These are phyloP conservation scores for Pangasius mekongensis DNA, from an alignment of 2,797 vertebrate genomes.

Conservation along the genomic window DNA sequence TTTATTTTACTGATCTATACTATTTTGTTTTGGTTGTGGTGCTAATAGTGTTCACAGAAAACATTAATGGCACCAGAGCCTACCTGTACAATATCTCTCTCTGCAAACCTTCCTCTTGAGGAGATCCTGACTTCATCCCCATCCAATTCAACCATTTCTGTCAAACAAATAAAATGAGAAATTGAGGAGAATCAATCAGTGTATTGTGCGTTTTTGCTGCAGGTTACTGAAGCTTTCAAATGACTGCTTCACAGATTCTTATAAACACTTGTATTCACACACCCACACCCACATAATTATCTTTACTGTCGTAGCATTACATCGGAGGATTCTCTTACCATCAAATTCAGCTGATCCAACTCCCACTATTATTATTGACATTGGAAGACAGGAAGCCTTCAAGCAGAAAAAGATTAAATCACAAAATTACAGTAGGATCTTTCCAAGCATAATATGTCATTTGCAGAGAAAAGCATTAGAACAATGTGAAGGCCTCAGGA, in stretches of 20 bases:
- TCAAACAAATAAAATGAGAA: slow-evolving; percentile 41
- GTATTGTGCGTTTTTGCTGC: not conserved
- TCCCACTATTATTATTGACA: slow-evolving; percentile 98
- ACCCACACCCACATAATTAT: not conserved
- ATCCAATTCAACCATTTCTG: slow-evolving; percentile 97
- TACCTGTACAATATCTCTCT: slow-evolving; percentile 98
- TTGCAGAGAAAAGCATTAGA: slow-evolving; percentile 41
- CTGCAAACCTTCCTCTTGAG: slow-evolving; percentile 92
- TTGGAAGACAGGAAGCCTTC: slow-evolving; percentile 88
- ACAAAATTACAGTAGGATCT: slow-evolving; percentile 33
- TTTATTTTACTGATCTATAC: not conserved
- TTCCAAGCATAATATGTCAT: slow-evolving; percentile 54
- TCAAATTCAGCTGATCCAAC: slow-evolving; percentile 98
- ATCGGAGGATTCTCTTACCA: slow-evolving; percentile 77
- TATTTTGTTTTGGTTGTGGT: not conserved
- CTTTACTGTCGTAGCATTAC: not conserved
- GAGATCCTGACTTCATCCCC: slow-evolving; percentile 95
- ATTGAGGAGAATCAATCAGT: not conserved
- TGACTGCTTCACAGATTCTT: not conserved
- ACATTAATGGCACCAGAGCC: not conserved
- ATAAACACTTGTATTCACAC: not conserved
- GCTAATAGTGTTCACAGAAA: not conserved
- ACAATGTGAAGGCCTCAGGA: not conserved
- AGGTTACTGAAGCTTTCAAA: not conserved
- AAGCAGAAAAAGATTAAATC: slow-evolving; percentile 44